Percentiles rank a stretch among this genome's conserved stretches.
These are phyloP conservation scores for Agapornis canus DNA, from an alignment of 2,797 vertebrate genomes.

Conservation along the genomic window DNA sequence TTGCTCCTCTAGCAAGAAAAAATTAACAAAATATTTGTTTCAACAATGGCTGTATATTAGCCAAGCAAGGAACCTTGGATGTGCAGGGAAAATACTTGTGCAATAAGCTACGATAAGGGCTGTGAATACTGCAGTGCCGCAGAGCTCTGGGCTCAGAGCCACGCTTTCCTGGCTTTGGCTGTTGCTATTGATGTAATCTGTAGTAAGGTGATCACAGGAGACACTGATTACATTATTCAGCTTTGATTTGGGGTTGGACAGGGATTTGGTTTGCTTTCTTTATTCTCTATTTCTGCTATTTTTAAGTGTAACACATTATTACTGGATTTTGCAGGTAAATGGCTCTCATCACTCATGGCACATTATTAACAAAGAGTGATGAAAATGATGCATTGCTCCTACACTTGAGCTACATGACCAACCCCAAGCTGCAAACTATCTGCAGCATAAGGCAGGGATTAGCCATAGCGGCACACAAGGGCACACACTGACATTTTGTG, in stretches of 20 bases:
- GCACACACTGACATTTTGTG: rapidly evolving
- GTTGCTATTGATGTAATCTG: constrained; percentile 32
- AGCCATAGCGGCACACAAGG: background rate
- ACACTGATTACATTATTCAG: constrained; percentile 17
- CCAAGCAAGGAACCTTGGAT: background rate
- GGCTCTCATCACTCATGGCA: background rate
- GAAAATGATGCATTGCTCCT: background rate
- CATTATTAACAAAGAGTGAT: background rate
- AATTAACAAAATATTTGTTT: constrained; percentile 17
- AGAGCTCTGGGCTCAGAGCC: constrained; percentile 49
- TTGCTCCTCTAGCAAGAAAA: background rate
- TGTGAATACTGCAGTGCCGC: background rate
- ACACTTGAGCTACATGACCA: background rate
- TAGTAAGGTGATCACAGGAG: constrained; percentile 8
- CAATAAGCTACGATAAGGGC: background rate
- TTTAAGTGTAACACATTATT: background rate
- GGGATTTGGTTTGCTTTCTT: background rate
- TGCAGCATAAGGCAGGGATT: background rate
- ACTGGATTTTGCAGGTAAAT: background rate
- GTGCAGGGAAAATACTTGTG: background rate
- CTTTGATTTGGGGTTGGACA: background rate
- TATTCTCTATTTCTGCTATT: background rate
- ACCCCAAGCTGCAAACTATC: background rate
- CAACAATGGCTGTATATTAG: background rate
- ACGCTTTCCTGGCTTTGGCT: constrained; percentile 4